A percentile compares a stretch with the other conserved stretches of the same genome.
Evolutionary conservation across 2,113 vertebrate species (phyloP).

Genomic region (Laticauda colubrina): DNA sequence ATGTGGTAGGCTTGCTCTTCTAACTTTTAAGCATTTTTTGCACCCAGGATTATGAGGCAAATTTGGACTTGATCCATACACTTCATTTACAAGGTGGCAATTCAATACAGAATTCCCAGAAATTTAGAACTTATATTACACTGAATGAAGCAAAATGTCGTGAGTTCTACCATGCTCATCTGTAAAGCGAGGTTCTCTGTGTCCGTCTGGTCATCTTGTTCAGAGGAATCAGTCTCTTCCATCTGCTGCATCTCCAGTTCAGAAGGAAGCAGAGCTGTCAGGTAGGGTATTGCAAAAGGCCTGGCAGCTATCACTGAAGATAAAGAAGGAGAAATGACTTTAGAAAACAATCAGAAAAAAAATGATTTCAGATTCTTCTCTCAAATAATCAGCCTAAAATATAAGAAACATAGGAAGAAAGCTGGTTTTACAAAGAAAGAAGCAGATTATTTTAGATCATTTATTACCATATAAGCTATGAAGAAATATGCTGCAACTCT

Average conservation of each 20-base stretch:
- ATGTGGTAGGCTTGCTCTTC: neutral
- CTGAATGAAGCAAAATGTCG: neutral
- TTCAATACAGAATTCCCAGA: neutral
- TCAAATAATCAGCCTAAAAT: neutral
- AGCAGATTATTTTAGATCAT: neutral
- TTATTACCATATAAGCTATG: neutral
- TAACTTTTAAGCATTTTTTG: neutral
- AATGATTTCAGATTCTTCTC: neutral
- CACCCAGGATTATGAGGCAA: neutral
- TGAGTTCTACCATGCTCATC: slow-evolving; percentile 70
- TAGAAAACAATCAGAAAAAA: neutral
- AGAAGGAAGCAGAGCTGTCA: slow-evolving; percentile 92
- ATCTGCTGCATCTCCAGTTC: slow-evolving; percentile 94
- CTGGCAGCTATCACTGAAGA: slow-evolving; percentile 90
- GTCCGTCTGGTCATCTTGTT: slow-evolving; percentile 97
- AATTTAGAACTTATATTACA: neutral
- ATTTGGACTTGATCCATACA: neutral
- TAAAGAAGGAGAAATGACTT: slow-evolving; percentile 13
- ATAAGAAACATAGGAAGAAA: neutral
- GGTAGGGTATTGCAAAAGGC: slow-evolving; percentile 87
- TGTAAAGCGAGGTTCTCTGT: slow-evolving; percentile 84
- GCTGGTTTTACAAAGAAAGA: accelerated
- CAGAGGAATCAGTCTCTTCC: slow-evolving; percentile 96
- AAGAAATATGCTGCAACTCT: neutral
- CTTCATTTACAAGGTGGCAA: neutral